Base-by-base conservation (phyloP, 2,888 invertebrate genomes). In the Acanthosepion esculentum region DNA sequence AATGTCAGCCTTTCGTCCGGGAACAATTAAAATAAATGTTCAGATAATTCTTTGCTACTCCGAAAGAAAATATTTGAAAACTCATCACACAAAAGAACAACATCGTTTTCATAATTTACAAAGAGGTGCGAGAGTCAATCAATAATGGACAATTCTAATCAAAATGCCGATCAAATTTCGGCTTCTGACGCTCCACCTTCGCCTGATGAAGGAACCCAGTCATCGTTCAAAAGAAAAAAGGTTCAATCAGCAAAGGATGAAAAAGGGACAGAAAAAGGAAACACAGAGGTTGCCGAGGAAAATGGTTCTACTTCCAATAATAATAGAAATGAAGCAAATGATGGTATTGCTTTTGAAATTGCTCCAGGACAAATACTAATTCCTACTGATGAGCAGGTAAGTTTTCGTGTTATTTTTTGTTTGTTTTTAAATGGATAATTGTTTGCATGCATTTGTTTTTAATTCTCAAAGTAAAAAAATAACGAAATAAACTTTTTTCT, bases 321-420 rank as follows among this genome's bases (percentile, higher is more conserved):
- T n/a, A 10, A 12, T 8, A 33, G n/a, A 20, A 78, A 78, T n/a
- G 10, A 29, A 78, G 78, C n/a, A 29, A 78, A n/a, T 78, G 33
- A n/a, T 12, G 78, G 12, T 15, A 78, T 78, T 33, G 20, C n/a
- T 33, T 95, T 95, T 95, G 95, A 95, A 94, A 95, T 95, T 23
- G 93, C 95, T 29, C 94, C 95, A 12, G 95, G 95, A 53, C 95
- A 95, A 91, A 94, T 95, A 8, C 33, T 41, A 50, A 91, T 95
- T 15, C 95, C 95, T 1, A 33, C 33, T 5, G 78, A 94, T 41
- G 48, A 95, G 91, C 18, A 94, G 29, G 92, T 59, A 94, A 91
- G 59, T 94, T 23, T 50, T 18, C 50, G n/a, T 48, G 2, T 20
- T 93, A 29, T 15, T 93, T 93, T 93, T 18, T 55, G 15, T 55